Conservation (phyloP, 2,797 vertebrate species). For the Eurystomus glaucurus region DNA sequence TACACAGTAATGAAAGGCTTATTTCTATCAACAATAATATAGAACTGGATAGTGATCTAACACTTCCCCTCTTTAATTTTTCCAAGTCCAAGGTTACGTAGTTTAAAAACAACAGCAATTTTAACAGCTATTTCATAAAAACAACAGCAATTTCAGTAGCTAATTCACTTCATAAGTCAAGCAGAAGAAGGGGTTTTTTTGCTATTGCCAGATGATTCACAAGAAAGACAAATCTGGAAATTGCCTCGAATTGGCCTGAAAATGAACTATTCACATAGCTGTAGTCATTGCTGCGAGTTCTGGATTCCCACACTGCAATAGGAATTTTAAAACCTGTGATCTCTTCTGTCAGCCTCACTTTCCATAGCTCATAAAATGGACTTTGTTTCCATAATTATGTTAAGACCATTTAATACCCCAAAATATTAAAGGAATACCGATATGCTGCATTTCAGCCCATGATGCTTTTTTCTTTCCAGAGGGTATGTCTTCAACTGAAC, state of each 20-base stretch:
- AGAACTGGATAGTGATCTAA: neutral
- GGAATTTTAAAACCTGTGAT: neutral
- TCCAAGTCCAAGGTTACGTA: neutral
- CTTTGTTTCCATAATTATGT: neutral
- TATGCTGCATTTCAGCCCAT: neutral
- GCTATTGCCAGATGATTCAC: neutral
- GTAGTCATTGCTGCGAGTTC: neutral
- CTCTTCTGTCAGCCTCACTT: neutral
- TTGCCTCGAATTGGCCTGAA: slow-evolving; percentile 8
- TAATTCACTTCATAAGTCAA: neutral
- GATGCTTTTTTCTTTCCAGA: neutral
- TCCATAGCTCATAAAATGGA: neutral
- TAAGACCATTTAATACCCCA: neutral
- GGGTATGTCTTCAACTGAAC: neutral
- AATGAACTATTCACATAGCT: neutral
- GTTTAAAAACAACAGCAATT: neutral
- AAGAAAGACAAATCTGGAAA: neutral
- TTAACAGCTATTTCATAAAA: neutral
- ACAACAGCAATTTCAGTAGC: neutral
- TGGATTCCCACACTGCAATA: neutral
- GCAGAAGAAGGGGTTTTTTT: neutral
- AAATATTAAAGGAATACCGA: neutral
- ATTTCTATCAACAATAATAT: neutral
- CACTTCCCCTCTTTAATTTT: neutral
- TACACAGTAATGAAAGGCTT: neutral